phyloP scores from a whole-genome alignment of 2,113 vertebrate genomes.

The Pomatorhinus ruficollis region DNA sequence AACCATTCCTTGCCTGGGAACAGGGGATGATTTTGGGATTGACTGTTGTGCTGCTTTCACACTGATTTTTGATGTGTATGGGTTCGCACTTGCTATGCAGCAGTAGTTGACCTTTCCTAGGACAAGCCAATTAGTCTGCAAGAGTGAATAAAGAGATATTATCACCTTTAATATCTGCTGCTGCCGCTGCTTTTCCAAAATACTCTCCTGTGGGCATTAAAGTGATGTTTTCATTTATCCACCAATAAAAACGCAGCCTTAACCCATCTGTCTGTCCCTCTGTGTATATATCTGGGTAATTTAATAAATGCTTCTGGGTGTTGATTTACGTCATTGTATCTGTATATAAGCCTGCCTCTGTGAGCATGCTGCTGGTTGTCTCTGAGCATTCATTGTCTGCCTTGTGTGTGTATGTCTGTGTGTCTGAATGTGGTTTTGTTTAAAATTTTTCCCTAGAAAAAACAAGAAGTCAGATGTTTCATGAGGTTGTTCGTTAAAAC shows the following conservation, averaged over 20 bases:
- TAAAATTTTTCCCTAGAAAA: constrained; percentile 46
- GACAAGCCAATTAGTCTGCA: constrained; percentile 9
- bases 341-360: constrained; percentile 29
- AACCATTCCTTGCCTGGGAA: not conserved
- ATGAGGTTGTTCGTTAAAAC: constrained; percentile 30
- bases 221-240: constrained; percentile 27
- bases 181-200: not conserved
- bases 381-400: constrained; percentile 33
- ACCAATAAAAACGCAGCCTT: not conserved
- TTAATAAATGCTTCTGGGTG: constrained; percentile 64
- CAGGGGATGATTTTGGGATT: not conserved
- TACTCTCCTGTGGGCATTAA: constrained; percentile 18
- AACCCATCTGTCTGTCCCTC: constrained; percentile 31
- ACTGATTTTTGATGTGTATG: not conserved
- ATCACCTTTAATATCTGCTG: constrained; percentile 40
- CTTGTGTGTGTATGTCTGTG: constrained; percentile 19
- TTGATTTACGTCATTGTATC: constrained; percentile 63
- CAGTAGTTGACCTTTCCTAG: constrained; percentile 6
- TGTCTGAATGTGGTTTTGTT: constrained; percentile 61
- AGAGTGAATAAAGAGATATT: constrained; percentile 13
- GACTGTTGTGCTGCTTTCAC: not conserved
- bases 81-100: not conserved
- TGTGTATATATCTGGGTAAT: constrained; percentile 58
- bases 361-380: constrained; percentile 25
- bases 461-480: constrained; percentile 29